A percentile compares a stretch with the other conserved stretches of the same genome.
These are phyloP conservation scores for Sylvilagus floridanus DNA, from an alignment of 2,797 vertebrate genomes.

Conservation along the genomic window DNA sequence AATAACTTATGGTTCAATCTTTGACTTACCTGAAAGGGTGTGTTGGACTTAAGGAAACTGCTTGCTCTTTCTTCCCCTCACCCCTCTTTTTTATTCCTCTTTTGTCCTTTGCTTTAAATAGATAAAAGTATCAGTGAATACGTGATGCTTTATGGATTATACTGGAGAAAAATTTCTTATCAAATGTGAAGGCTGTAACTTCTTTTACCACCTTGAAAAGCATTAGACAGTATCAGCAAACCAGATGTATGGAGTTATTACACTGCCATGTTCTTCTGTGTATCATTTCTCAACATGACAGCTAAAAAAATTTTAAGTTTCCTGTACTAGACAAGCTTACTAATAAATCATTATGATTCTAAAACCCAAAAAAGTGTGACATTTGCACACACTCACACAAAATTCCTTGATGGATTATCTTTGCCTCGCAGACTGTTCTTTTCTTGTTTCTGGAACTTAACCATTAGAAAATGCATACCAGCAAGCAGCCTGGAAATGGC, in stretches of 20 bases:
- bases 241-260: not conserved
- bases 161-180: not conserved
- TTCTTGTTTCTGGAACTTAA: not conserved
- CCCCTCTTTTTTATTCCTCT: not conserved
- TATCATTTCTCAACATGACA: constrained; percentile 12
- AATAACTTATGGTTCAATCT: not conserved
- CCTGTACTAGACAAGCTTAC: not conserved
- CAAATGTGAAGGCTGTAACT: not conserved
- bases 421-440: not conserved
- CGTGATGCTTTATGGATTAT: not conserved
- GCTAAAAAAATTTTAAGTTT: not conserved
- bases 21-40: constrained; percentile 16
- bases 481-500: not conserved
- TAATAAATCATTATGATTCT: not conserved
- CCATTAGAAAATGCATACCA: not conserved
- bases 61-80: not conserved
- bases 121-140: constrained; percentile 10
- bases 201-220: not conserved
- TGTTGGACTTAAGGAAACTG: not conserved
- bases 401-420: not conserved
- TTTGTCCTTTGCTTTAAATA: constrained; percentile 18
- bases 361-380: not conserved
- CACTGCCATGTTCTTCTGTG: not conserved
- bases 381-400: not conserved
- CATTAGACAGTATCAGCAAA: not conserved